Conservation (phyloP, 2,113 vertebrate genomes). For the Ornithorhynchus anatinus region DNA sequence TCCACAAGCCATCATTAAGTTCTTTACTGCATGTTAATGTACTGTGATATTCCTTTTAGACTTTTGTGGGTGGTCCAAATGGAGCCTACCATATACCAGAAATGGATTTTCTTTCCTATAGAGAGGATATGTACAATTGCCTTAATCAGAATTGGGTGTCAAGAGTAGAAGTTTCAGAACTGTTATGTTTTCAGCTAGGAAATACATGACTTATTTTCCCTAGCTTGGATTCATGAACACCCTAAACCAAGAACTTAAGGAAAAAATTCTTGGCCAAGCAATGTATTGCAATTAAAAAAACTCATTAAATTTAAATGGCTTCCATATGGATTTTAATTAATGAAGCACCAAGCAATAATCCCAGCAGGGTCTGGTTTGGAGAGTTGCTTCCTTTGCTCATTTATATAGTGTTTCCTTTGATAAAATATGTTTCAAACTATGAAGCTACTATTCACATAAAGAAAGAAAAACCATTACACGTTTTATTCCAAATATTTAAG, state of each 20-base stretch:
- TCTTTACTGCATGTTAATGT: neutral
- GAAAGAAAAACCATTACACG: conserved; percentile 48
- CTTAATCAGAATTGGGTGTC: neutral
- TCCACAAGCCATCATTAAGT: neutral
- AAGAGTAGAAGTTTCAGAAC: neutral
- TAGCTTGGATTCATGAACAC: no score
- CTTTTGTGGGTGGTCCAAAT: neutral
- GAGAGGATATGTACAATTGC: neutral
- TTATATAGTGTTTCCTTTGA: conserved; percentile 32
- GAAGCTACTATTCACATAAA: conserved; percentile 35
- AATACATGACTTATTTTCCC: neutral
- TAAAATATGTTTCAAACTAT: conserved; percentile 30
- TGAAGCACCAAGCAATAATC: conserved; percentile 8
- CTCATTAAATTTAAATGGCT: conserved; percentile 20
- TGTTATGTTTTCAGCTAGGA: neutral
- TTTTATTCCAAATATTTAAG: conserved; percentile 69
- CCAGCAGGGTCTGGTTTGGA: neutral
- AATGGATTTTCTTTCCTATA: conserved; percentile 13
- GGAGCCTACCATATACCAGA: neutral
- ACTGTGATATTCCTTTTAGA: conserved; percentile 2
- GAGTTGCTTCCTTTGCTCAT: conserved; percentile 28
- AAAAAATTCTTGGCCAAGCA: neutral
- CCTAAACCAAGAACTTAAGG: neutral
- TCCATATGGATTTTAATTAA: conserved; percentile 35
- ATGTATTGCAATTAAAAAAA: conserved; percentile 25